These are phyloP conservation scores for Mythimna loreyi DNA, from an alignment of 2,888 invertebrate genomes.

Conservation along the genomic window DNA sequence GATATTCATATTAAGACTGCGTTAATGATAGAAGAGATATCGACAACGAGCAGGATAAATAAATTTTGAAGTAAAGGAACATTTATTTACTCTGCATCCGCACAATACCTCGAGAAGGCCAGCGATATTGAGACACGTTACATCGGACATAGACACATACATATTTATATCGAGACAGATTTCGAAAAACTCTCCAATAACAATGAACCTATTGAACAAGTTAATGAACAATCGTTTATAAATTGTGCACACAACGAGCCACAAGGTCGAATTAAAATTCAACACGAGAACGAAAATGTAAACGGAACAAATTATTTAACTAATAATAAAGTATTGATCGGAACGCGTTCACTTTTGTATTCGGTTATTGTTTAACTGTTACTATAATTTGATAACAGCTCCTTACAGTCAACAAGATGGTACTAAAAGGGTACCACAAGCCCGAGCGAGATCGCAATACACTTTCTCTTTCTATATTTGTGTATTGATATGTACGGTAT, in stretches of 20 bases:
- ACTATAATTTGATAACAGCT: slow-evolving; percentile 37
- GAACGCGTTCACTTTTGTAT: slow-evolving; percentile 55
- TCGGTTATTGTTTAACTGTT: slow-evolving; percentile 51
- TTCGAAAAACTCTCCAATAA: slow-evolving; percentile 39
- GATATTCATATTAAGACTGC: slow-evolving; percentile 52
- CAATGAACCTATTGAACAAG: slow-evolving; percentile 43
- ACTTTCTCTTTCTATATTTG: slow-evolving; percentile 59
- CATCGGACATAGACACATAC: slow-evolving; percentile 64
- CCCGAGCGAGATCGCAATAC: slow-evolving; percentile 34
- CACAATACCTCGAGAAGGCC: slow-evolving; percentile 72
- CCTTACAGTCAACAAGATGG: slow-evolving; percentile 25
- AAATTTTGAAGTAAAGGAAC: slow-evolving; percentile 31
- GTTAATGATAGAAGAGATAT: background rate
- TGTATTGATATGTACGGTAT: slow-evolving; percentile 51
- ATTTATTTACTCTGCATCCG: slow-evolving; percentile 71
- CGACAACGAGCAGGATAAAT: background rate
- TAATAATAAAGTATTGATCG: slow-evolving; percentile 21
- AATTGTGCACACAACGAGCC: slow-evolving; percentile 36
- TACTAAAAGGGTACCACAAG: slow-evolving; percentile 26
- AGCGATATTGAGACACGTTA: slow-evolving; percentile 65
- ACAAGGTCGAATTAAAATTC: slow-evolving; percentile 51
- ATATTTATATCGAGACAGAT: slow-evolving; percentile 49
- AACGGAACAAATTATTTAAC: slow-evolving; percentile 39
- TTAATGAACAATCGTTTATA: slow-evolving; percentile 32
- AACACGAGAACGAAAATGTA: slow-evolving; percentile 42